These are phyloP conservation scores for Halcyon senegalensis DNA, from an alignment of 2,113 vertebrate species.

Conservation along the genomic window DNA sequence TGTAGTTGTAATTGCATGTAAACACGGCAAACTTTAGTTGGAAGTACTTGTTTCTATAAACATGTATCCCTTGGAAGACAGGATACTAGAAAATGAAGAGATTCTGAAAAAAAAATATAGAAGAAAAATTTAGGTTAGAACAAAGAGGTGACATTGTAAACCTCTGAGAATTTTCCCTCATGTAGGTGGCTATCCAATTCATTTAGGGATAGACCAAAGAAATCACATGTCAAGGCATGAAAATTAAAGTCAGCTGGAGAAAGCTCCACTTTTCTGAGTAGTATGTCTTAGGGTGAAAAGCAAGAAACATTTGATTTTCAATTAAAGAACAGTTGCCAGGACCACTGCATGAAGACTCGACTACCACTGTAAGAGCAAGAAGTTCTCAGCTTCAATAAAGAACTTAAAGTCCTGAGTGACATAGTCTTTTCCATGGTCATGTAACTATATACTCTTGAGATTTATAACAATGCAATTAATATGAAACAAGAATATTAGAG, in stretches of 20 bases:
- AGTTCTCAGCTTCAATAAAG: not conserved
- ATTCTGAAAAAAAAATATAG: not conserved
- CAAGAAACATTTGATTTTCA: not conserved
- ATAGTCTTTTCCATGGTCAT: not conserved
- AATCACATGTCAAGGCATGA: not conserved
- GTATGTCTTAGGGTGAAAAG: not conserved
- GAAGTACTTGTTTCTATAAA: not conserved
- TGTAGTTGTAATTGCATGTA: not conserved
- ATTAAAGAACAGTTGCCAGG: not conserved
- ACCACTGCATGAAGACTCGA: not conserved
- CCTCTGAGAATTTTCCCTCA: not conserved
- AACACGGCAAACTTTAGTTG: not conserved
- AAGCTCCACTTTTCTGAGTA: not conserved
- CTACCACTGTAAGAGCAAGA: not conserved
- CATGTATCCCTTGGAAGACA: not conserved
- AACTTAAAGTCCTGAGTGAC: not conserved
- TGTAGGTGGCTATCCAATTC: not conserved
- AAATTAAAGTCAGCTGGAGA: not conserved
- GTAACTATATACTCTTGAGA: not conserved
- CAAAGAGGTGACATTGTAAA: not conserved
- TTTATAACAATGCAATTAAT: not conserved
- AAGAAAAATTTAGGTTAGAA: not conserved
- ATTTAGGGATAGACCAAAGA: not conserved
- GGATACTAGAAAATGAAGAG: not conserved
- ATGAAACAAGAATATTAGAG: rapidly evolving